These are phyloP conservation scores for Aplochiton taeniatus DNA, from an alignment of 2,797 vertebrate genomes.

Conservation along the genomic window DNA sequence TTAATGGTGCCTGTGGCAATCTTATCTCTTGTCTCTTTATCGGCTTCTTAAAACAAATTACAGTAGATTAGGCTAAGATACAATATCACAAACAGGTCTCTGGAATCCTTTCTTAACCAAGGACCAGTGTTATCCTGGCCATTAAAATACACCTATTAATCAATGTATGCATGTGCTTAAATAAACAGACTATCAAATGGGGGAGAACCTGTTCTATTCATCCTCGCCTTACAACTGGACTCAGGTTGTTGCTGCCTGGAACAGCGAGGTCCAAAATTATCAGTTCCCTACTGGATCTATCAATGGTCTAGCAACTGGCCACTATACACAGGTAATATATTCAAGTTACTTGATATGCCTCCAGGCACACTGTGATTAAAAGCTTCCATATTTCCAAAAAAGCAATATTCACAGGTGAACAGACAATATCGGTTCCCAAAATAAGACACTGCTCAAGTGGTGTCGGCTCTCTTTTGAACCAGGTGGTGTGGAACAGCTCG, in stretches of 20 bases:
- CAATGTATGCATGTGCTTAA: constrained; percentile 7
- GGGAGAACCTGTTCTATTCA: constrained; percentile 70
- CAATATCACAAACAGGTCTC: constrained; percentile 26
- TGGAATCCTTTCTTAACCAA: no score
- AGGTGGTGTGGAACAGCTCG: constrained; percentile 77
- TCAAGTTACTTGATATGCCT: background rate
- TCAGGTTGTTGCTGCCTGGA: constrained; percentile 53
- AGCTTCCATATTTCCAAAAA: no score
- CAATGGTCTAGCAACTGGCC: constrained; percentile 36
- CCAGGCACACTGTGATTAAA: no score
- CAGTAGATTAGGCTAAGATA: background rate
- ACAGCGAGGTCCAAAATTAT: constrained; percentile 60
- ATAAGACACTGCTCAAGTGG: background rate
- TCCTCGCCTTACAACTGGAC: constrained; percentile 15
- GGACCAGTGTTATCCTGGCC: no score
- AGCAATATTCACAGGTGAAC: no score
- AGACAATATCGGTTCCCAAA: no score
- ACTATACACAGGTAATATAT: constrained; percentile 75
- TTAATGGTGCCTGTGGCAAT: constrained; percentile 23
- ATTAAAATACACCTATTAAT: constrained; percentile 11
- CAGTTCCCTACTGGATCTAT: constrained; percentile 47
- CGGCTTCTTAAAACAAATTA: constrained; percentile 34
- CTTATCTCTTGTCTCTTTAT: constrained; percentile 30
- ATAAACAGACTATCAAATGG: constrained; percentile 67
- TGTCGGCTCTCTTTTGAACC: constrained; percentile 10